phyloP scores from a whole-genome alignment of 2,113 vertebrate genomes.

The Nothobranchius furzeri region DNA sequence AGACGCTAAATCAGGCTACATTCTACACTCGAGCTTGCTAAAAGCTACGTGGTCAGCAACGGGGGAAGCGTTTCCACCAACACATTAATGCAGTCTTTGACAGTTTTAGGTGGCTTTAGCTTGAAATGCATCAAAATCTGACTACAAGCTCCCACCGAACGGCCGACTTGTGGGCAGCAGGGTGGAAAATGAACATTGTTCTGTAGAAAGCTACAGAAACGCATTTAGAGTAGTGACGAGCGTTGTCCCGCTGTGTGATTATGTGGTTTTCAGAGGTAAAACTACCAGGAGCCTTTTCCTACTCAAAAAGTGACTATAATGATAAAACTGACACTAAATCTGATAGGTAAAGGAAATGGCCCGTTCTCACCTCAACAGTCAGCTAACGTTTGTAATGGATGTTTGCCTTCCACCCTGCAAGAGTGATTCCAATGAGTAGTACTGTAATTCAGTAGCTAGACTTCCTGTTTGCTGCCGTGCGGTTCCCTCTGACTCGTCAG shows the following conservation, averaged over 20 bases:
- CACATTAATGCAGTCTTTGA: neutral
- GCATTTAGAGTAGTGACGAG: neutral
- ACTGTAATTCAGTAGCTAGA: neutral
- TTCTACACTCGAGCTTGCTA: constrained; percentile 42
- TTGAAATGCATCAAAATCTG: constrained; percentile 14
- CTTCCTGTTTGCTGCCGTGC: constrained; percentile 8
- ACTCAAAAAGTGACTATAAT: neutral
- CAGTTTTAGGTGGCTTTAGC: neutral
- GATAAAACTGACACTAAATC: no score
- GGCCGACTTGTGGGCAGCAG: constrained; percentile 7
- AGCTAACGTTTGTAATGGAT: neutral
- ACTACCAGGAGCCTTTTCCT: neutral
- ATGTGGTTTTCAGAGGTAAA: neutral
- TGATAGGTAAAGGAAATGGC: no score
- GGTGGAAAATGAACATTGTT: constrained; percentile 36
- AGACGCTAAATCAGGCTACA: constrained; percentile 27
- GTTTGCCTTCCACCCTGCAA: constrained; percentile 42
- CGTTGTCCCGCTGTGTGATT: no score
- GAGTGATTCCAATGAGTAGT: constrained; percentile 6
- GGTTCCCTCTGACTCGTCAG: constrained; percentile 18
- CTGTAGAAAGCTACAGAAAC: neutral
- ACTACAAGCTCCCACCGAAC: neutral
- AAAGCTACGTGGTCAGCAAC: constrained; percentile 25
- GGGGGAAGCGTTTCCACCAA: constrained; percentile 25
- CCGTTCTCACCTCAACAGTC: neutral